Base-by-base conservation (phyloP, 2,113 vertebrate genomes). In the Balaeniceps rex region DNA sequence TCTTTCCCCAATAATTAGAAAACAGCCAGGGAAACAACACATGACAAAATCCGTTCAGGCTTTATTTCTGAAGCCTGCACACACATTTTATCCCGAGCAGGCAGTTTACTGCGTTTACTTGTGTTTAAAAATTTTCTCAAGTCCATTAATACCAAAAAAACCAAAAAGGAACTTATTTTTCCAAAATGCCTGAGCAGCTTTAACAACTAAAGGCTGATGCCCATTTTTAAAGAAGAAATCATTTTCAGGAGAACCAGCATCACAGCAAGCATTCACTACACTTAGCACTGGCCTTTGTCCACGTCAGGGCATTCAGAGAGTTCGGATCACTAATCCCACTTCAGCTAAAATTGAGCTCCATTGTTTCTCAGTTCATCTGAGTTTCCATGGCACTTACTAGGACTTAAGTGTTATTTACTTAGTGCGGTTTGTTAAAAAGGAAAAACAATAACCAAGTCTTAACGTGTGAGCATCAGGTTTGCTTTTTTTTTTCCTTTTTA, bases 361-460 rank as follows among this genome's bases (percentile, higher is more conserved):
- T 90, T 96, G 91, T 91, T 94, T 91, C 91, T 60, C 96, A 89
- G 85, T 95, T 97, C 75, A 94, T 87, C 87, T 69, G 87, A 93
- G 88, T 96, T 94, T 94, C 88, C 92, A 94, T 81, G 89, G 90
- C 81, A 93, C 83, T 93, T 95, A 89, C 80, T 83, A 87, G 46
- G 83, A 85, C 75, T 93, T 74, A 93, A 93, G 89, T 86, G 91
- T 86, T 96, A 96, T 96, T 96, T 96, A 95, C 93, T 93, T 77
- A 97, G 75, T 17, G 78, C 8, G 3, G 44, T 66, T 83, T 86
- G 84, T 96, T 90, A 94, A 91, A 94, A 93, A 63, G 49, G 52
- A 87, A 94, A 85, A 83, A 40, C 42, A 81, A 76, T 49, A 88
- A 47, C 33, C 61, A 72, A 51, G n/a, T 81, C 72, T 79, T 77